Conservation (phyloP, 2,113 vertebrate species). For the Corynorhinus townsendii region DNA sequence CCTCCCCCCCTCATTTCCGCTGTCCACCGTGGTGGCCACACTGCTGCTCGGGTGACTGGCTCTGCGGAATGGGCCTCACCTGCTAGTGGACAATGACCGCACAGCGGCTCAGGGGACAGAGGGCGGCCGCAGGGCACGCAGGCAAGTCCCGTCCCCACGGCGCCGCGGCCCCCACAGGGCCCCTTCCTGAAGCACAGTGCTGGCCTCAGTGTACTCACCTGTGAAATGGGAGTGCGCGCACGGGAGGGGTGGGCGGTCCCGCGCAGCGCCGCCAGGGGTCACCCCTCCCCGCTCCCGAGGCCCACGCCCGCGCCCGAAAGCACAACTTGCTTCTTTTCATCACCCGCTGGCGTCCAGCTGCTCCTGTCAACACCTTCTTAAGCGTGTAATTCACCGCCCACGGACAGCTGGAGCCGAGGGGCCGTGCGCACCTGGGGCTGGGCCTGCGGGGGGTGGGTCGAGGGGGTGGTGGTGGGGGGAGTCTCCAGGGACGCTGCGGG, state of each 20-base stretch:
- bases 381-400: constrained; percentile 94
- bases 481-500: not conserved
- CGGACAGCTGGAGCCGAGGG: constrained; percentile 91
- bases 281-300: not conserved
- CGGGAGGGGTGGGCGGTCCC: not conserved
- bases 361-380: constrained; percentile 98
- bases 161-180: not conserved
- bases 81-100: not conserved
- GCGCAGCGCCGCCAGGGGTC: constrained; percentile 4
- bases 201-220: not conserved
- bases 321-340: constrained; percentile 94
- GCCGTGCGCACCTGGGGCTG: constrained; percentile 71
- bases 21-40: rapidly evolving
- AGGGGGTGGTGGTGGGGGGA: too few species aligned
- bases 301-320: constrained; percentile 78
- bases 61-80: not conserved
- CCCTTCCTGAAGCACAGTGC: too few species aligned
- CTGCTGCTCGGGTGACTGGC: not conserved
- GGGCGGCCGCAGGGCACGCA: not conserved
- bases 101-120: not conserved
- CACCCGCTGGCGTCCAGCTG: constrained; percentile 95
- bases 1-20: not conserved
- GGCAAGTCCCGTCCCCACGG: rapidly evolving
- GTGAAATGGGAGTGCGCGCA: not conserved
- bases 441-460: not conserved